Conservation (phyloP, 2,113 vertebrate genomes). For the Gadus chalcogrammus region DNA sequence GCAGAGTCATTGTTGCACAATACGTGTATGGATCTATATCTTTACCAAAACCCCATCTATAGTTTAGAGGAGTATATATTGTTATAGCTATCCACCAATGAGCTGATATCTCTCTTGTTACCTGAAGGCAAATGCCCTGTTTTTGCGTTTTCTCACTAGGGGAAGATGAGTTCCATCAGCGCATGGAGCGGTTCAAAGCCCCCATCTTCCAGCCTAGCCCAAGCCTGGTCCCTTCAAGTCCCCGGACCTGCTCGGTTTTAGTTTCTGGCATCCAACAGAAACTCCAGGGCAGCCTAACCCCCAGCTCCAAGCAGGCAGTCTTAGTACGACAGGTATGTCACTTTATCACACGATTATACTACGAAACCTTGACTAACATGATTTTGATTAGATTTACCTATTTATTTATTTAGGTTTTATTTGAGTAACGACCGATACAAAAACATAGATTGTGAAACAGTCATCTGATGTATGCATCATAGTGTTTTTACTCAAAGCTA, state of each 20-base stretch:
- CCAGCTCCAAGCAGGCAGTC: slow-evolving; percentile 63
- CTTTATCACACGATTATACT: not conserved
- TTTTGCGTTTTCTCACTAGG: slow-evolving; percentile 36
- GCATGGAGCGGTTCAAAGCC: slow-evolving; percentile 60
- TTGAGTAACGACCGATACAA: too few relatives aligned
- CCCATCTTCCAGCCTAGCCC: slow-evolving; percentile 27
- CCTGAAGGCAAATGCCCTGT: not conserved
- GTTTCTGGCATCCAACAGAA: slow-evolving; percentile 65
- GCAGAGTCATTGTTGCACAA: too few relatives aligned
- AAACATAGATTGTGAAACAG: too few relatives aligned
- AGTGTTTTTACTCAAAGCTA: too few relatives aligned
- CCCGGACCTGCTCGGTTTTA: slow-evolving; percentile 49
- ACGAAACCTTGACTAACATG: too few relatives aligned
- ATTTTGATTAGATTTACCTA: not conserved
- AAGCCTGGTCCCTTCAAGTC: not conserved
- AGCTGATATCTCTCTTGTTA: not conserved
- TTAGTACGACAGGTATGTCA: slow-evolving; percentile 66
- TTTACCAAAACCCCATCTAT: too few relatives aligned
- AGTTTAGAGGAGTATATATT: too few relatives aligned
- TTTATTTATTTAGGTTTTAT: too few relatives aligned
- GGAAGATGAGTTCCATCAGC: slow-evolving; percentile 62
- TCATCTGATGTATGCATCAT: too few relatives aligned
- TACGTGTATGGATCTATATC: too few relatives aligned
- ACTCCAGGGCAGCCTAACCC: slow-evolving; percentile 53
- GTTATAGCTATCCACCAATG: too few relatives aligned